Evolutionary conservation across 2,888 invertebrate species (phyloP), one percentile per base, ranked within the genome.

Genomic region (Drosophila nr. fundita): DNA sequence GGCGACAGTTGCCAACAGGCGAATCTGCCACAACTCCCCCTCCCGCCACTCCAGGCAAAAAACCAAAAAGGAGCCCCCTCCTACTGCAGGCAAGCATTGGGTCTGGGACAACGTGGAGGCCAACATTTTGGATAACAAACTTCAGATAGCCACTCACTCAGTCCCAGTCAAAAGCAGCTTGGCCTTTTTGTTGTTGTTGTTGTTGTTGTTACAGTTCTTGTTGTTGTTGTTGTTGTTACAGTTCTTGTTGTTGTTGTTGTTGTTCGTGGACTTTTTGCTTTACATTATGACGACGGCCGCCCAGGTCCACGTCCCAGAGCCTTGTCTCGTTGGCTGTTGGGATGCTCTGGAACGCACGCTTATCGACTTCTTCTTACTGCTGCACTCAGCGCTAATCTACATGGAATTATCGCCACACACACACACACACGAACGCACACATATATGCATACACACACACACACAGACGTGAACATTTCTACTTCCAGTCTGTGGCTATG

Each of bases 51-150:
- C 15, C 45, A 24, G 45, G 24, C 45, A 36, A 38, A 55, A 34
- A 54, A n/a, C 24, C 8, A 21, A 53, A 8, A 32, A 15, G 8
- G 13, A 45, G 15, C 24, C 42, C 11, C 29, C 24, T 45, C 29
- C 29, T 30, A 21, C 54, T 30, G 52, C 48, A 11, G 42, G 63
- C 50, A 49, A 40, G 15, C 68, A 68, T 63, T 63, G 59, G 55
- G 57, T 32, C 65, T 64, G 55, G 70, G 68, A 69, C 70, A 68
- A 65, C 78, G 71, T 71, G 61, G 69, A 68, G 71, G 75, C 57
- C 85, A 89, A 75, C 88, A 89, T 85, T 85, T 87, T 83, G 90
- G 87, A 89, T 87, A 89, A 89, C 83, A 81, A 81, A 87, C 78
- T 82, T 71, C 76, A 85, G 87, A 87, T 89, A 89, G 68, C 70